Conservation (phyloP, 2,113 vertebrate species). For the Petrocephalus microphthalmus region DNA sequence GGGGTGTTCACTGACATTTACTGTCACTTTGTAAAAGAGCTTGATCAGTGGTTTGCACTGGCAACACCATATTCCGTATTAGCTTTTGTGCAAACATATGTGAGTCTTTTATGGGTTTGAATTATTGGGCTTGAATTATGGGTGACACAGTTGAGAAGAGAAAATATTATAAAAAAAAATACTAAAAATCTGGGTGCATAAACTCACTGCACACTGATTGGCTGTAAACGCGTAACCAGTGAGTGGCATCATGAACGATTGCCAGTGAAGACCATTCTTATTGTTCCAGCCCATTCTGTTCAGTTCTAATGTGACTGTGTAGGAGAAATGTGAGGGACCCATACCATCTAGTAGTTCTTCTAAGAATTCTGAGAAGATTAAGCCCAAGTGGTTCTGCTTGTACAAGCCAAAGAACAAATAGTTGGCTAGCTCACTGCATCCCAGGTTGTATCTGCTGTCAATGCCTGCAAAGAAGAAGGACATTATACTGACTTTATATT, state of each 20-base stretch:
- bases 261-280: background rate
- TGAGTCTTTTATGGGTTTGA: background rate
- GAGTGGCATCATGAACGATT: background rate
- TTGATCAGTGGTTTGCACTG: background rate
- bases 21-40: background rate
- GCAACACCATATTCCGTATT: background rate
- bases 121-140: background rate
- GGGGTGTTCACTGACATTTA: background rate
- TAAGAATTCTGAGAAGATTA: conserved; percentile 76
- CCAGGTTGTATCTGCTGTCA: conserved; percentile 91
- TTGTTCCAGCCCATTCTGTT: background rate
- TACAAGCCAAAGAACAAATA: conserved; percentile 91
- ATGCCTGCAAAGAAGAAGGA: conserved; percentile 70
- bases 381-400: conserved; percentile 66
- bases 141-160: background rate
- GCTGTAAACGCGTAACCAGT: background rate
- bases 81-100: background rate
- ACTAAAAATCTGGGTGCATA: background rate
- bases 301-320: too few relatives aligned
- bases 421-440: conserved; percentile 87
- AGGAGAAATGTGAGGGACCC: background rate
- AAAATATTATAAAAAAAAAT: background rate
- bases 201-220: background rate
- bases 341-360: conserved; percentile 91
- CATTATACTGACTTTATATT: background rate